phyloP scores from a whole-genome alignment of 2,888 invertebrate genomes.

The Isotomurus palustris region DNA sequence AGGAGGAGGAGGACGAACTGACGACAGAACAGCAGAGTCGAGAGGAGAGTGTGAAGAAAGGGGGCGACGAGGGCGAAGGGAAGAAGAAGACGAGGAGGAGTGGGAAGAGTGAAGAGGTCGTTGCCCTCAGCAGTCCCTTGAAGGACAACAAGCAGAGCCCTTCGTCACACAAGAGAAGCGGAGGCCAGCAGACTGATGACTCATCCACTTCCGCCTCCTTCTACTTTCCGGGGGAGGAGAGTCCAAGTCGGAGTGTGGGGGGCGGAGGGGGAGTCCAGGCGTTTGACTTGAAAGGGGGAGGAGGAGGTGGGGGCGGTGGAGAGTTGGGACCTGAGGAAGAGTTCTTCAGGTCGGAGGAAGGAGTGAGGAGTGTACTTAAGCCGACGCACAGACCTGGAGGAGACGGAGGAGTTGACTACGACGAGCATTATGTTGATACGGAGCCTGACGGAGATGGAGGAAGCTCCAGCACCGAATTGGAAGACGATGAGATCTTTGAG shows the following conservation, averaged over 20 bases:
- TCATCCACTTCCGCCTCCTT: no score
- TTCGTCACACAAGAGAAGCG: no score
- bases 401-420: not conserved
- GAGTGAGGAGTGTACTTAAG: no score
- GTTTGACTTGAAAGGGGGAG: not conserved
- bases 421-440: constrained; percentile 12
- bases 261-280: not conserved
- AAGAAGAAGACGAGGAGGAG: no score
- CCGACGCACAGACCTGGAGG: constrained; percentile 7
- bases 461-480: constrained; percentile 7
- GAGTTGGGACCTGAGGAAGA: not conserved
- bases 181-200: no score
- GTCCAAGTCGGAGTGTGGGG: not conserved
- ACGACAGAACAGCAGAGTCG: no score
- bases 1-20: constrained; percentile 8
- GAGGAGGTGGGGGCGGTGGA: not conserved
- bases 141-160: no score
- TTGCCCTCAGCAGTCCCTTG: no score
- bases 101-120: no score
- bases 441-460: constrained; percentile 13
- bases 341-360: no score
- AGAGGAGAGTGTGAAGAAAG: no score
- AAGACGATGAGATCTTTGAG: constrained; percentile 5
- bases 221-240: not conserved
- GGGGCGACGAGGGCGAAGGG: no score